Evolutionary conservation across 2,888 invertebrate species (phyloP).

Genomic region (Arge pagana): DNA sequence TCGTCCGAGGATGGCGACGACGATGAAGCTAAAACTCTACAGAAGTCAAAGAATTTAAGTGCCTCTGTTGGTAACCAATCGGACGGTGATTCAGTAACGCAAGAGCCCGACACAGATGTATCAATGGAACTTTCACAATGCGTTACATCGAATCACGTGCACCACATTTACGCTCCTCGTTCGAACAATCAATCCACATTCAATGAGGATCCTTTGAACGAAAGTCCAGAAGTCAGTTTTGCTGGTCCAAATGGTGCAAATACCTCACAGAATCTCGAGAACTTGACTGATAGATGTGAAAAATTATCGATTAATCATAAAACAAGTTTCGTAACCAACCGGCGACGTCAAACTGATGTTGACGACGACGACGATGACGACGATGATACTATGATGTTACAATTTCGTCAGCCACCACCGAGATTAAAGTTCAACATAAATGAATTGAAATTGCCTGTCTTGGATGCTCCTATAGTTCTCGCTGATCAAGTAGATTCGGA

Average conservation of each 20-base stretch:
- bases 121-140: conserved; percentile 22
- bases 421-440: conserved; percentile 40
- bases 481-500: conserved; percentile 28
- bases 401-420: conserved; percentile 5
- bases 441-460: conserved; percentile 43
- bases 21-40: conserved; percentile 24
- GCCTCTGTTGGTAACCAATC: neutral
- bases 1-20: conserved; percentile 1
- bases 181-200: too few species aligned
- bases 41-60: neutral
- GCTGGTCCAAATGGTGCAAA: neutral
- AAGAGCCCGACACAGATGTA: neutral
- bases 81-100: neutral
- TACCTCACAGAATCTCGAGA: neutral
- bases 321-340: conserved; percentile 33
- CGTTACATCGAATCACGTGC: neutral
- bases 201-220: too few species aligned
- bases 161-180: too few species aligned
- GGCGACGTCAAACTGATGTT: conserved; percentile 32
- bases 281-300: neutral
- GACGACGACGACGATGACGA: conserved; percentile 39
- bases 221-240: neutral
- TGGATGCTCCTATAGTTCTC: conserved; percentile 30
- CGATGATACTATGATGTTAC: conserved; percentile 46
- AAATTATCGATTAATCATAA: neutral